Percentiles rank a stretch among this genome's conserved stretches.
Conservation (phyloP, 2,888 invertebrate genomes). For the Microplitis deprimator region DNA sequence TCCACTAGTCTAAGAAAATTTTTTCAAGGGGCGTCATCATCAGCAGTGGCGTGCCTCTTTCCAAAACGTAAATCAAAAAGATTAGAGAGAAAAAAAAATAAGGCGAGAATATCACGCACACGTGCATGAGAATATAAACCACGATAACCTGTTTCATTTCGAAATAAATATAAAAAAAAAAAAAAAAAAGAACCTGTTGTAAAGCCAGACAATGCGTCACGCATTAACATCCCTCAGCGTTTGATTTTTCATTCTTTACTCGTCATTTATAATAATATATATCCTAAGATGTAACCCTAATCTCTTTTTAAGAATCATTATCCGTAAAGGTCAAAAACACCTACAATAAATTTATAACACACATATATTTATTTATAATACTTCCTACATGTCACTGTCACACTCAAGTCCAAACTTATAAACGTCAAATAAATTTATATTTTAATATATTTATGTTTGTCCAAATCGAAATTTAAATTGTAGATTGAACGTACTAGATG, state of each 20-base stretch:
- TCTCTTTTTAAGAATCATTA: constrained; percentile 5
- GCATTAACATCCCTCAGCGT: constrained; percentile 17
- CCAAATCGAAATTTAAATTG: no score
- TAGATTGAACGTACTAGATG: no score
- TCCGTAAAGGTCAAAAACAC: constrained; percentile 22
- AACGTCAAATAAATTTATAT: no score
- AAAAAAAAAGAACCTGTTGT: constrained; percentile 45
- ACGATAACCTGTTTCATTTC: constrained; percentile 48
- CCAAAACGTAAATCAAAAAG: constrained; percentile 44
- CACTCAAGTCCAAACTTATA: no score
- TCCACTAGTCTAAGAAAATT: background rate
- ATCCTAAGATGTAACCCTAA: constrained; percentile 14
- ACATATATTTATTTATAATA: background rate
- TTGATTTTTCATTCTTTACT: constrained; percentile 25
- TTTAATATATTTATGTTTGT: no score
- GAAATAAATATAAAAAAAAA: constrained; percentile 13
- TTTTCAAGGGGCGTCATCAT: constrained; percentile 18
- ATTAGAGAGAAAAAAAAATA: constrained; percentile 37
- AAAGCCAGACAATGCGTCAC: constrained; percentile 24
- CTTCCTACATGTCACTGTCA: background rate
- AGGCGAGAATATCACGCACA: constrained; percentile 32
- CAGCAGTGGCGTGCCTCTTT: constrained; percentile 34
- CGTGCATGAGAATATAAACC: constrained; percentile 33
- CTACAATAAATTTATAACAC: background rate
- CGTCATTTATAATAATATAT: constrained; percentile 7